These are phyloP conservation scores for Hydropotes inermis DNA, from an alignment of 2,113 vertebrate genomes.

Conservation along the genomic window DNA sequence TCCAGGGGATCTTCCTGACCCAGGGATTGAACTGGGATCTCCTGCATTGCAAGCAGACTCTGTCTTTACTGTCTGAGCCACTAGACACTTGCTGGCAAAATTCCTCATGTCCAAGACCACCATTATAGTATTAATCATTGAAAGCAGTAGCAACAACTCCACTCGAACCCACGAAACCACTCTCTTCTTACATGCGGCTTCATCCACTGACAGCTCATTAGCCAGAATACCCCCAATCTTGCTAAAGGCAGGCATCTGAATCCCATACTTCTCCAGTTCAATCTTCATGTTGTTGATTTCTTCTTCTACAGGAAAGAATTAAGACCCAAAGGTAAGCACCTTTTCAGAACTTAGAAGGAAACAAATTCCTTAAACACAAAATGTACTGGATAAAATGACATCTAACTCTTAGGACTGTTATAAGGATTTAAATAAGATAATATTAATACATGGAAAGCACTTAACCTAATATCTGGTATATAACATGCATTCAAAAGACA, in stretches of 20 bases:
- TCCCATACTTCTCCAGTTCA: slow-evolving; percentile 98
- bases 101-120: not conserved
- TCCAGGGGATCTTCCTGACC: not conserved
- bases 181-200: slow-evolving; percentile 91
- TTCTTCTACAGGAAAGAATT: slow-evolving; percentile 86
- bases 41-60: not conserved
- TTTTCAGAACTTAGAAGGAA: not conserved
- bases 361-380: not conserved
- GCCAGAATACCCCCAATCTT: slow-evolving; percentile 99
- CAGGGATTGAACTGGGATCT: not conserved
- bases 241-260: slow-evolving; percentile 99
- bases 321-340: not conserved
- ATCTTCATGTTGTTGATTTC: slow-evolving; percentile 99
- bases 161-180: not conserved
- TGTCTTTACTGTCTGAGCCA: not conserved
- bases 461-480: not conserved
- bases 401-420: not conserved
- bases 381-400: not conserved
- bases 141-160: not conserved
- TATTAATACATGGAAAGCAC: not conserved
- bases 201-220: slow-evolving; percentile 97
- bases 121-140: not conserved
- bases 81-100: not conserved
- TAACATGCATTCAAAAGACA: not conserved
- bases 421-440: not conserved